phyloP scores from a whole-genome alignment of 2,113 vertebrate species.

The Nettapus auritus region DNA sequence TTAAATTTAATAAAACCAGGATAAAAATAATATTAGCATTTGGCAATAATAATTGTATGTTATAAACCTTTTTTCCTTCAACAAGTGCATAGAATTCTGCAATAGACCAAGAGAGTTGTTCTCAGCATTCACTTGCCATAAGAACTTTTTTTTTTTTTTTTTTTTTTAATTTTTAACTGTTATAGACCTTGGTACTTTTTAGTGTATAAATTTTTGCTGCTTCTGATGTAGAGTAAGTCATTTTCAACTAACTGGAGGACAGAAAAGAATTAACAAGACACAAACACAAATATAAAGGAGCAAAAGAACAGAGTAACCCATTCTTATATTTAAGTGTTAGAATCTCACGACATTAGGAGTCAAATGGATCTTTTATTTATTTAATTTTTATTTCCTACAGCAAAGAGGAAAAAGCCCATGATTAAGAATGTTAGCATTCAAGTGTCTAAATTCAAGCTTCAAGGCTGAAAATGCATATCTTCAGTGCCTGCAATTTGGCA shows the following conservation, averaged over 20 bases:
- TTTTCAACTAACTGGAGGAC: neutral
- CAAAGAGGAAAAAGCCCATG: neutral
- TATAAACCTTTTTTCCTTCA: neutral
- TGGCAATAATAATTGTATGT: neutral
- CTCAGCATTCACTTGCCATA: neutral
- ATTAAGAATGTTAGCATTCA: neutral
- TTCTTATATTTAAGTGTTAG: neutral
- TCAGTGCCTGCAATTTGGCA: neutral
- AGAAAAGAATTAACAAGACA: neutral
- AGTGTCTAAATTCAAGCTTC: neutral
- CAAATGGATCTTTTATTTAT: neutral
- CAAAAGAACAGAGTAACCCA: neutral
- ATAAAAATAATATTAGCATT: too few relatives aligned
- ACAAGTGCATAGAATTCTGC: neutral
- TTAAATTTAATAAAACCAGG: too few relatives aligned
- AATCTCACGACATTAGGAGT: neutral
- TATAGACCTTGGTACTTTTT: neutral
- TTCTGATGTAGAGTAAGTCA: neutral
- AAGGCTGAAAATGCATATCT: neutral
- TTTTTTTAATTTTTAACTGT: neutral
- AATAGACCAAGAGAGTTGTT: too few relatives aligned
- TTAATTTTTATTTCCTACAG: neutral
- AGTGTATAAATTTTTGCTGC: neutral
- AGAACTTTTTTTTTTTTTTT: neutral
- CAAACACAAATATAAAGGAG: neutral